A percentile compares a stretch with the other conserved stretches of the same genome.
Conservation (phyloP, 92 coral and sea anemone genomes). For the Palythoa caribaeorum region DNA sequence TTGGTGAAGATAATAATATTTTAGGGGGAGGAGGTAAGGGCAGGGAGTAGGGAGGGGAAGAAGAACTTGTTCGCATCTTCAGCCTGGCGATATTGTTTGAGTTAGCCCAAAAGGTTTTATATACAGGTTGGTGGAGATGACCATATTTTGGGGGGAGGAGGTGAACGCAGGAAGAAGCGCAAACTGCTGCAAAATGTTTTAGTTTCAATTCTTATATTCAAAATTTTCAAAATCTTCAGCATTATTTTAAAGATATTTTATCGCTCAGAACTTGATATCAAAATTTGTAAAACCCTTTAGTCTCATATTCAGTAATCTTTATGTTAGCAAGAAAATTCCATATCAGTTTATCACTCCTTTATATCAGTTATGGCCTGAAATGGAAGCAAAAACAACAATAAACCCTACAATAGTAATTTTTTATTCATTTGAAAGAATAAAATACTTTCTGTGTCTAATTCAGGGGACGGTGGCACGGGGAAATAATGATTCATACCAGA, state of each 20-base stretch:
- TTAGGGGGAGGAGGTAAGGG: background rate
- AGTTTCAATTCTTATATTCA: no score
- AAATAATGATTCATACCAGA: conserved; percentile 96
- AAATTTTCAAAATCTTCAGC: no score
- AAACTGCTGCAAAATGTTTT: no score
- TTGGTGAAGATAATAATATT: conserved; percentile 10
- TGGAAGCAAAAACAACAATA: no score
- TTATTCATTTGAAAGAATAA: background rate
- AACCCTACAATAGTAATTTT: no score
- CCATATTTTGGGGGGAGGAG: background rate
- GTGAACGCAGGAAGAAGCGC: background rate
- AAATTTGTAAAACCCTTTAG: no score
- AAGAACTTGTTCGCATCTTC: conserved; percentile 27
- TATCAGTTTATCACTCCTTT: no score
- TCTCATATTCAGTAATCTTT: no score
- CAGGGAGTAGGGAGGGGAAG: no score
- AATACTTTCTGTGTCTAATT: background rate
- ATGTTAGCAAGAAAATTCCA: background rate
- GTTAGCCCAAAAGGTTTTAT: conserved; percentile 88
- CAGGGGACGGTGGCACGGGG: conserved; percentile 99
- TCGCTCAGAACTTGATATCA: no score
- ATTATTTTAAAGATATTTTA: no score
- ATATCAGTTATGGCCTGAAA: no score
- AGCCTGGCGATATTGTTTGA: conserved; percentile 89
- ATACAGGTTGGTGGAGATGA: conserved; percentile 58